Evolutionary conservation across 2,113 vertebrate species (phyloP).

Genomic region (Pionites leucogaster): DNA sequence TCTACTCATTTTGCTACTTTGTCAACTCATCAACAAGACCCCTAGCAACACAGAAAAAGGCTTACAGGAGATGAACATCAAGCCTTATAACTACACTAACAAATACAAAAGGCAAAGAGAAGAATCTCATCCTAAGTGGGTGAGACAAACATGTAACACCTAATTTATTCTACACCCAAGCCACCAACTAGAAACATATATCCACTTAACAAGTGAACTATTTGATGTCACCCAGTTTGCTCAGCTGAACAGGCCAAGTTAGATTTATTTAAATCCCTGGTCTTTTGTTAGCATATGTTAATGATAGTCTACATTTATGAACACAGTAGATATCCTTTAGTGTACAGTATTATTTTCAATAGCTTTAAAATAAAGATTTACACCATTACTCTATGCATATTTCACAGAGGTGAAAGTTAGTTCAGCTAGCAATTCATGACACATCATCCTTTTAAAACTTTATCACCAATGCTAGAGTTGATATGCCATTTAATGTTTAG

Average conservation of each 20-base stretch:
- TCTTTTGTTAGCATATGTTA: background rate
- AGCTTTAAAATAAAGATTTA: background rate
- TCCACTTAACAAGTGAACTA: background rate
- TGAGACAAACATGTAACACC: background rate
- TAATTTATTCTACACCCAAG: conserved; percentile 1
- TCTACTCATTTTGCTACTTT: background rate
- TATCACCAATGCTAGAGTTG: background rate
- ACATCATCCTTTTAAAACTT: background rate
- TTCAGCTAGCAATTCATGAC: background rate
- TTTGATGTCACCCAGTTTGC: background rate
- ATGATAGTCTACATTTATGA: background rate
- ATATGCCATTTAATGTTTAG: background rate
- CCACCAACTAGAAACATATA: background rate
- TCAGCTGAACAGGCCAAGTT: background rate
- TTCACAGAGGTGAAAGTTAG: background rate
- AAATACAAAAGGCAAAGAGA: background rate
- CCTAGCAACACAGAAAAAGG: background rate
- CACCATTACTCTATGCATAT: background rate
- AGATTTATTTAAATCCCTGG: background rate
- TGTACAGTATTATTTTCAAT: background rate
- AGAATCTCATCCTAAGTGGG: background rate
- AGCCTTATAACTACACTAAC: background rate
- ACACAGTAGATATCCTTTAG: background rate
- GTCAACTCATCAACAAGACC: background rate
- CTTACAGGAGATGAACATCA: background rate